A percentile compares a stretch with the other conserved stretches of the same genome.
These are phyloP conservation scores for Trachymyrmex cornetzi DNA, from an alignment of 1,140 invertebrate genomes.

Conservation along the genomic window DNA sequence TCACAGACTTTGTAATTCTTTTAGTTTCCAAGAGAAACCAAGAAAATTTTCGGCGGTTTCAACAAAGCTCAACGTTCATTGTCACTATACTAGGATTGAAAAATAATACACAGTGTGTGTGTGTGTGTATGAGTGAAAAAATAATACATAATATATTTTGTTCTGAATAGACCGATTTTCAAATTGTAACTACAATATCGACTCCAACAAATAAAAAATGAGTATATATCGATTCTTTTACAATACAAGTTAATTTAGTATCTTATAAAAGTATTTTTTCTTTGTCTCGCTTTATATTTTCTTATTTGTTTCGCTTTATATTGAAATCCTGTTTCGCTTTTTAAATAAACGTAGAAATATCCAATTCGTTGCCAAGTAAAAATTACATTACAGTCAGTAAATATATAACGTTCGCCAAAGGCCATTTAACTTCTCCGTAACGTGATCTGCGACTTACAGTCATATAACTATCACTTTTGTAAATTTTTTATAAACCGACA, in stretches of 20 bases:
- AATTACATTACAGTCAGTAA: constrained; percentile 1
- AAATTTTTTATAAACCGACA: neutral
- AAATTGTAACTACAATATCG: neutral
- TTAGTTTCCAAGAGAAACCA: constrained; percentile 16
- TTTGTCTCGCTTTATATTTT: neutral
- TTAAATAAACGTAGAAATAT: constrained; percentile 3
- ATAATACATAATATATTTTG: neutral
- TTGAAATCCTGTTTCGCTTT: too few species aligned
- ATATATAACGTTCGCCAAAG: neutral
- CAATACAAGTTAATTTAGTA: neutral
- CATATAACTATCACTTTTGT: neutral
- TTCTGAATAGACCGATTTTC: neutral
- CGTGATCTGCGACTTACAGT: neutral
- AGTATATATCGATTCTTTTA: neutral
- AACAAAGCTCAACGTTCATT: neutral
- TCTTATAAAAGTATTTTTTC: neutral
- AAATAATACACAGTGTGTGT: neutral
- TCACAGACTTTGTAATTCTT: constrained; percentile 42
- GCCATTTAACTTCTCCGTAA: neutral
- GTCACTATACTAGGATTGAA: neutral
- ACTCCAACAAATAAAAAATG: neutral
- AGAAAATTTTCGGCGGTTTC: constrained; percentile 15
- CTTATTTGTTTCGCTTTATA: neutral
- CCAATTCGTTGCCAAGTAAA: neutral
- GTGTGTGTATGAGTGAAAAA: neutral